A percentile compares a stretch with the other conserved stretches of the same genome.
phyloP scores from a whole-genome alignment of 2,888 invertebrate genomes.

The Oegoconia quadripuncta region DNA sequence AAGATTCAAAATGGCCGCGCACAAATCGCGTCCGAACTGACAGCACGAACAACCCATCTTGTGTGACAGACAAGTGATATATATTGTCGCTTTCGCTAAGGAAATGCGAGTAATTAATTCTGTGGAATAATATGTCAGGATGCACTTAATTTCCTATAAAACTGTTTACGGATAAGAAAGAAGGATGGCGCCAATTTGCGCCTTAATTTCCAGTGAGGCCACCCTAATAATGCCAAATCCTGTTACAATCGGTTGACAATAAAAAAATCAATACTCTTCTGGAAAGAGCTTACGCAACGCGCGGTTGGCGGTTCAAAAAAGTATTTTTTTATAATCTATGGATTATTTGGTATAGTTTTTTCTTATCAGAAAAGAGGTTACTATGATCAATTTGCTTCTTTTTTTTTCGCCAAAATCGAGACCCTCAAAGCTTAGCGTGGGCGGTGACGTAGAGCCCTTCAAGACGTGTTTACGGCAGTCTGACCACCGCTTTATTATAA shows the following conservation, averaged over 20 bases:
- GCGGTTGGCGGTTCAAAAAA: no score
- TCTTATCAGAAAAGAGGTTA: no score
- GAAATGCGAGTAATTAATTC: slow-evolving; percentile 73
- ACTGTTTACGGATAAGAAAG: slow-evolving; percentile 48
- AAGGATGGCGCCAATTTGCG: slow-evolving; percentile 40
- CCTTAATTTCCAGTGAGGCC: slow-evolving; percentile 14
- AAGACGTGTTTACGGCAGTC: slow-evolving; percentile 45
- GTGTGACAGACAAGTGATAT: slow-evolving; percentile 72
- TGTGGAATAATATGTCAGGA: slow-evolving; percentile 69
- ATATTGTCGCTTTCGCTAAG: slow-evolving; percentile 55
- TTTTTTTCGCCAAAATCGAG: slow-evolving; percentile 37
- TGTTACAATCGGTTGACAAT: not conserved
- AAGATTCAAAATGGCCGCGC: slow-evolving; percentile 72
- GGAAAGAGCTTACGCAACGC: no score
- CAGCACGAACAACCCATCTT: slow-evolving; percentile 73
- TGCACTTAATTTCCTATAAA: slow-evolving; percentile 73
- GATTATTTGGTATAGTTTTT: no score
- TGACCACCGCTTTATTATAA: slow-evolving; percentile 49
- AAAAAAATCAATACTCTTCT: not conserved
- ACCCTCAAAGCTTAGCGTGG: slow-evolving; percentile 33
- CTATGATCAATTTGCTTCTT: no score
- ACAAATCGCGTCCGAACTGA: slow-evolving; percentile 74
- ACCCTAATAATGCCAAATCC: slow-evolving; percentile 3
- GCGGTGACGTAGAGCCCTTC: slow-evolving; percentile 36
- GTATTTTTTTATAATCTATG: no score